Conservation (phyloP, 2,888 invertebrate species). For the Aricia artaxerxes region DNA sequence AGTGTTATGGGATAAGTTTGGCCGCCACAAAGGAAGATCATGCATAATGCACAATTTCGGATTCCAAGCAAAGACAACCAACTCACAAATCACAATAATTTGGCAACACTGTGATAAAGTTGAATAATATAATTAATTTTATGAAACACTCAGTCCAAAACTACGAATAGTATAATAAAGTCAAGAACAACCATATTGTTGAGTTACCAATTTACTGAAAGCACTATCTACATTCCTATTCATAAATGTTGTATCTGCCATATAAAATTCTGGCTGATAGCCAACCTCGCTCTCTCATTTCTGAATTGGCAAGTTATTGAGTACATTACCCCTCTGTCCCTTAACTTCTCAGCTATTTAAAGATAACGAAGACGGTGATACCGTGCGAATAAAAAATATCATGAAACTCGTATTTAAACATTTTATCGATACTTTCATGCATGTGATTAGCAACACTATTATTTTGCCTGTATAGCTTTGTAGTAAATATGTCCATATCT, state of each 20-base stretch:
- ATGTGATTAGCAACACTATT: neutral
- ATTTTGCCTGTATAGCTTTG: neutral
- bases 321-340: constrained; percentile 41
- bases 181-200: neutral
- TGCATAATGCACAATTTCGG: neutral
- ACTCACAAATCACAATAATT: neutral
- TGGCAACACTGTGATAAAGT: neutral
- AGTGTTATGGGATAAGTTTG: neutral
- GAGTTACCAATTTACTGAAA: constrained; percentile 22
- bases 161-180: constrained; percentile 4
- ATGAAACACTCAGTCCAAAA: neutral
- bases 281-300: constrained; percentile 43
- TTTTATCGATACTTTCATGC: neutral
- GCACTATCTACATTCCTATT: constrained; percentile 25
- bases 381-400: neutral
- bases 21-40: too few relatives aligned
- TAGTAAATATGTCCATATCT: too few relatives aligned
- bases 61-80: neutral
- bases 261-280: constrained; percentile 40
- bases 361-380: constrained; percentile 3
- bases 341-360: constrained; percentile 18
- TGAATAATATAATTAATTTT: constrained; percentile 6
- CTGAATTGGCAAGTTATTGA: constrained; percentile 45
- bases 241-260: constrained; percentile 34
- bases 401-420: neutral